These are phyloP conservation scores for Anolis carolinensis DNA, from an alignment of 2,113 vertebrate species.

Conservation along the genomic window DNA sequence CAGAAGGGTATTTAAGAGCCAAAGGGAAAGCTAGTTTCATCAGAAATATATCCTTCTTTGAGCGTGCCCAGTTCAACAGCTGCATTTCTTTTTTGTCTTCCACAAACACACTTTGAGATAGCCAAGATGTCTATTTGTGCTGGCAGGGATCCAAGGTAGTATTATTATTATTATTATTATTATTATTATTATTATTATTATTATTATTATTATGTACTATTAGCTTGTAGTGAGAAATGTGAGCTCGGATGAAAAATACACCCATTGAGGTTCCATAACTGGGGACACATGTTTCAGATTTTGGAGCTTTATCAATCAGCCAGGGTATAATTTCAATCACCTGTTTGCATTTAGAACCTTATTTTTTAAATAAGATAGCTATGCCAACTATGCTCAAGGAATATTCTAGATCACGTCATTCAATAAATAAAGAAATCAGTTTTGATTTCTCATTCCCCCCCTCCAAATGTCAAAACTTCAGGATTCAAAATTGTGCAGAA, in stretches of 20 bases:
- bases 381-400: conserved; percentile 57
- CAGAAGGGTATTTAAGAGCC: conserved; percentile 45
- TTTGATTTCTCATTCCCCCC: conserved; percentile 7
- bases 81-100: conserved; percentile 69
- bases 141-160: conserved; percentile 71
- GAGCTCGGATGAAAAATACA: conserved; percentile 49
- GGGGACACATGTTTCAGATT: conserved; percentile 71
- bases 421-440: conserved; percentile 42
- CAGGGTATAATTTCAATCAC: conserved; percentile 64
- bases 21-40: conserved; percentile 14
- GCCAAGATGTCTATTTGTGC: conserved; percentile 66
- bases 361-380: conserved; percentile 65
- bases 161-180: conserved; percentile 75
- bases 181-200: conserved; percentile 77
- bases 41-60: conserved; percentile 52
- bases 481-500: neutral
- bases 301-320: conserved; percentile 52
- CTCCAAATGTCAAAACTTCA: neutral
- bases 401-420: conserved; percentile 50
- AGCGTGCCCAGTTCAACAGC: conserved; percentile 67
- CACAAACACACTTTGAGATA: conserved; percentile 69
- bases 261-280: conserved; percentile 61
- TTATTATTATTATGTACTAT: conserved; percentile 75
- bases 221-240: conserved; percentile 73
- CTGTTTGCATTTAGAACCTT: conserved; percentile 56